Evolutionary conservation across 2,113 vertebrate species (phyloP).

Genomic region (Haemorhous mexicanus): DNA sequence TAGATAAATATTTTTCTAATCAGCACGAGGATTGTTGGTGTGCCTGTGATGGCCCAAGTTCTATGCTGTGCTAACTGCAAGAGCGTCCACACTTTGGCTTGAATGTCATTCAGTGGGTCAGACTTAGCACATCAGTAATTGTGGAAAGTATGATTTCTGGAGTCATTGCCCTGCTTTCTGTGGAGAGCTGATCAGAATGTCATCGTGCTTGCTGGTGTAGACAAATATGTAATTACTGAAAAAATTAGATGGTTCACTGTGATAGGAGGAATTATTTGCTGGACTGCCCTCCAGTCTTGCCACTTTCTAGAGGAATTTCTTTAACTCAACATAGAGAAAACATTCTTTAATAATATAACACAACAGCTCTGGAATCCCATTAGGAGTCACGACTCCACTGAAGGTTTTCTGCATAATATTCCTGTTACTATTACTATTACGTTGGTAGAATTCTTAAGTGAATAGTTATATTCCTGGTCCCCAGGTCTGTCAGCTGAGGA

Average conservation of each 20-base stretch:
- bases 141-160: neutral
- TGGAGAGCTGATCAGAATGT: neutral
- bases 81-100: neutral
- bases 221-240: neutral
- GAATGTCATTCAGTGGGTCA: neutral
- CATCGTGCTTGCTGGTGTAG: neutral
- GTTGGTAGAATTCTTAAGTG: neutral
- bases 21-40: neutral
- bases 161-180: neutral
- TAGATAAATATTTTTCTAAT: neutral
- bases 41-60: neutral
- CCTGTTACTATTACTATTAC: neutral
- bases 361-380: neutral
- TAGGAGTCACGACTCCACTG: neutral
- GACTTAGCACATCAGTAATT: neutral
- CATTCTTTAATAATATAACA: neutral
- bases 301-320: neutral
- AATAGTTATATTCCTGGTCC: neutral
- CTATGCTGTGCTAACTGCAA: neutral
- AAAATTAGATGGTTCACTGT: neutral
- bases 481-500: neutral
- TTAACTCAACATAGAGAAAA: neutral
- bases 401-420: neutral
- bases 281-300: neutral
- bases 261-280: neutral